These are phyloP conservation scores for Exaiptasia diaphana DNA, from an alignment of 64 coral and sea anemone genomes.

Conservation along the genomic window DNA sequence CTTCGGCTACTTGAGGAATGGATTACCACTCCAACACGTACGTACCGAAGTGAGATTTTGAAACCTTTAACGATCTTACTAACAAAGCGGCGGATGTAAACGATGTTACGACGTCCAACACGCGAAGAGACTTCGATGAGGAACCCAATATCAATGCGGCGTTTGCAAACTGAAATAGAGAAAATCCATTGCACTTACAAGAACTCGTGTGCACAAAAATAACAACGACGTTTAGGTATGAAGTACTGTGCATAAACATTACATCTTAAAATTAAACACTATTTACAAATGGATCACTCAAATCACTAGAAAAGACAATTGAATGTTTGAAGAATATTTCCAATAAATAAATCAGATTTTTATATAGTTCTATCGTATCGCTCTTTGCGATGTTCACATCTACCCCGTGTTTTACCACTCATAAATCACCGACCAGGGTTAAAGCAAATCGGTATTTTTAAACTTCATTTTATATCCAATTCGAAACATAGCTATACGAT, in stretches of 20 bases:
- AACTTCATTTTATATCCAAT: no score
- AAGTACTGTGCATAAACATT: no score
- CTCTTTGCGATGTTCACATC: no score
- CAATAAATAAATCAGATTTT: not conserved
- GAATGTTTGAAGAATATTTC: slow-evolving; percentile 32
- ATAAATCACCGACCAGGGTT: no score
- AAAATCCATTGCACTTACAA: no score
- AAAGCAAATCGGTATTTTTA: no score
- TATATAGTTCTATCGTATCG: no score
- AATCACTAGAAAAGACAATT: not conserved
- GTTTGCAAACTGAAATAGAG: not conserved
- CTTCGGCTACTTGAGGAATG: not conserved
- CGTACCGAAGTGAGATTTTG: not conserved
- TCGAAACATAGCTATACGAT: no score
- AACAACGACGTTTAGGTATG: no score
- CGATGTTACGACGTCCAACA: not conserved
- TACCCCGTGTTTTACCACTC: no score
- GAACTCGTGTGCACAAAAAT: no score
- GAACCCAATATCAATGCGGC: not conserved
- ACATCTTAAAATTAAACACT: no score
- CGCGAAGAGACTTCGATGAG: not conserved
- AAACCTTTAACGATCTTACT: not conserved
- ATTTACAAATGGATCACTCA: not conserved
- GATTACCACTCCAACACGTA: not conserved
- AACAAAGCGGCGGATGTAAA: not conserved